Percentiles rank a stretch among this genome's conserved stretches.
phyloP scores from a whole-genome alignment of 2,797 vertebrate genomes.

The Aulostomus chinensis region DNA sequence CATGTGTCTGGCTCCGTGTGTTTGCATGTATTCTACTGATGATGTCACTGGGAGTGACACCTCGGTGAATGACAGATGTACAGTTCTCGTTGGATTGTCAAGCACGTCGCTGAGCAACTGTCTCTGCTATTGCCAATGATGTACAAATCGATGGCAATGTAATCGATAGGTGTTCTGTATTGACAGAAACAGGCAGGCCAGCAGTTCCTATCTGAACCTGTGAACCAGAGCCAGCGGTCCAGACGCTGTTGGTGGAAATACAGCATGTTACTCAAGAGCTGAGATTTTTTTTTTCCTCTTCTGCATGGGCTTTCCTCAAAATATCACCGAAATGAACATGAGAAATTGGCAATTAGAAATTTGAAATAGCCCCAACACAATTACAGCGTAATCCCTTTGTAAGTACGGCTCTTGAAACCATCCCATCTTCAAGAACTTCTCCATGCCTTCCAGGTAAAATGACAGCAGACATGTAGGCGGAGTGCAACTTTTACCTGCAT shows the following conservation, averaged over 20 bases:
- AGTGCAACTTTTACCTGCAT: too few relatives aligned
- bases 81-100: constrained; percentile 48
- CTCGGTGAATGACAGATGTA: constrained; percentile 51
- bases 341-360: too few relatives aligned
- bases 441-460: too few relatives aligned
- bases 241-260: not conserved
- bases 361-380: too few relatives aligned
- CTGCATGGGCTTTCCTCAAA: not conserved
- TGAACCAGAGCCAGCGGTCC: too few relatives aligned
- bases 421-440: too few relatives aligned
- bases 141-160: constrained; percentile 51
- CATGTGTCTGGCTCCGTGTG: not conserved
- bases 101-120: constrained; percentile 47
- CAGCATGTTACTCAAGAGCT: not conserved
- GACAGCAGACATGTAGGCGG: too few relatives aligned
- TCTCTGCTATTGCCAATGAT: constrained; percentile 50
- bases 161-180: constrained; percentile 65
- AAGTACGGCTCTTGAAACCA: too few relatives aligned
- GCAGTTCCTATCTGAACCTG: constrained; percentile 40
- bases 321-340: not conserved
- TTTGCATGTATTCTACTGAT: not conserved
- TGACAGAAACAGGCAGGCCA: constrained; percentile 35
- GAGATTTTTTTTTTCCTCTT: too few relatives aligned
- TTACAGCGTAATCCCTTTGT: not conserved
- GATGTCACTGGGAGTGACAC: not conserved